Evolutionary conservation across 2,797 vertebrate genomes (phyloP).

Genomic region (Prionace glauca): DNA sequence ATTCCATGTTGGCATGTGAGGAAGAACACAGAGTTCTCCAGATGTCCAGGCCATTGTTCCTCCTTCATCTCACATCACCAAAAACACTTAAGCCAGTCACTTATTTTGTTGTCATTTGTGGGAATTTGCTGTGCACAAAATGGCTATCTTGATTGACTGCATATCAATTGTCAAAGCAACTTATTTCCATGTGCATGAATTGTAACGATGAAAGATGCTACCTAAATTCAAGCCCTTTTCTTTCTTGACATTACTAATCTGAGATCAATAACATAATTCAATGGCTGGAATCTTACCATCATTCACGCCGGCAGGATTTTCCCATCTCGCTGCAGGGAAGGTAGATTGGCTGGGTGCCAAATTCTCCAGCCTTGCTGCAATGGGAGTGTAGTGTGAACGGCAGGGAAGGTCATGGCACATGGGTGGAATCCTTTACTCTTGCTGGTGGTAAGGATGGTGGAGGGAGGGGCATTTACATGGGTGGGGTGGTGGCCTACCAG

Average conservation of each 20-base stretch:
- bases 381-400: too few relatives aligned
- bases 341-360: too few relatives aligned
- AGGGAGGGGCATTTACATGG: too few relatives aligned
- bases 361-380: too few relatives aligned
- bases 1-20: neutral
- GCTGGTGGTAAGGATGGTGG: too few relatives aligned
- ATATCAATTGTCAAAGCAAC: neutral
- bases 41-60: neutral
- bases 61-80: neutral
- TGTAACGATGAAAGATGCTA: neutral
- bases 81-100: neutral
- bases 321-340: too few relatives aligned
- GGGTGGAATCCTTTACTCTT: too few relatives aligned
- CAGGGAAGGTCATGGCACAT: too few relatives aligned
- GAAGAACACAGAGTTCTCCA: neutral
- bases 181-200: neutral
- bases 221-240: neutral
- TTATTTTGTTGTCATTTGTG: neutral
- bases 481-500: too few relatives aligned
- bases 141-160: neutral
- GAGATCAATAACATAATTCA: neutral
- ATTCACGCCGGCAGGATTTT: too few relatives aligned
- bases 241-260: neutral
- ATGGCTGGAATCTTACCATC: too few relatives aligned
- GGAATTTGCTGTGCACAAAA: neutral